These are phyloP conservation scores for Pseudobourletiella spinata DNA, from an alignment of 1,140 invertebrate species.

Conservation along the genomic window DNA sequence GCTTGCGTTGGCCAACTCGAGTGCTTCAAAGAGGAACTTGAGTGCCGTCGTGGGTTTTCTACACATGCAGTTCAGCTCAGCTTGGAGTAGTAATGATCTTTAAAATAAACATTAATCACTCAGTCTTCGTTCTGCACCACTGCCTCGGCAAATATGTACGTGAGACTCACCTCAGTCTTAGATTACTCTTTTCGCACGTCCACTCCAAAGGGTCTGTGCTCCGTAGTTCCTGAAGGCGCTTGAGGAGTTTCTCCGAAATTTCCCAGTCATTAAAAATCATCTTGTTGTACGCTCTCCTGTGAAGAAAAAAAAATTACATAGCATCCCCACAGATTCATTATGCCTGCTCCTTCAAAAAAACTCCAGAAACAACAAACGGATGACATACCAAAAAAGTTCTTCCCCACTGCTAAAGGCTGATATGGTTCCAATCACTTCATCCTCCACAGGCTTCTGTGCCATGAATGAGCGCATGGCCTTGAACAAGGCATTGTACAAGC, in stretches of 20 bases:
- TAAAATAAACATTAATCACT: conserved; percentile 1
- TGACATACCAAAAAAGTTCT: conserved; percentile 21
- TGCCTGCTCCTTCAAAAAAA: not conserved
- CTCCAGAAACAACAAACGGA: too few relatives aligned
- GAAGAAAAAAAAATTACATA: not conserved
- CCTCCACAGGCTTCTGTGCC: conserved; percentile 12
- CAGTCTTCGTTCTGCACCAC: too few relatives aligned
- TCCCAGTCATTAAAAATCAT: conserved; percentile 25
- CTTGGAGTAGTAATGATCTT: conserved; percentile 26
- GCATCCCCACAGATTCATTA: not conserved
- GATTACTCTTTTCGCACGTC: too few relatives aligned
- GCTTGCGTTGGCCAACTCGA: conserved; percentile 15
- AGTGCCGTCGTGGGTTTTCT: conserved; percentile 13
- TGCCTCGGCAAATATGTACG: too few relatives aligned
- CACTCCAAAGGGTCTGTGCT: too few relatives aligned
- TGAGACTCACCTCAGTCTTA: too few relatives aligned
- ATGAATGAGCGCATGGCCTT: conserved; percentile 9
- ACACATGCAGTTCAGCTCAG: conserved; percentile 25
- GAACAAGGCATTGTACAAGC: conserved; percentile 15
- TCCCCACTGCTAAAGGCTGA: conserved; percentile 17
- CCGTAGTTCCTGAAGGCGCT: too few relatives aligned
- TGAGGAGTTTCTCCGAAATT: conserved; percentile 11
- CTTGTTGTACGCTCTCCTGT: conserved; percentile 21
- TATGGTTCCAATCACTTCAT: conserved; percentile 10
- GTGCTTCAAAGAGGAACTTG: conserved; percentile 24